These are phyloP conservation scores for Trichoplusia ni DNA, from an alignment of 1,140 invertebrate genomes.

Conservation along the genomic window DNA sequence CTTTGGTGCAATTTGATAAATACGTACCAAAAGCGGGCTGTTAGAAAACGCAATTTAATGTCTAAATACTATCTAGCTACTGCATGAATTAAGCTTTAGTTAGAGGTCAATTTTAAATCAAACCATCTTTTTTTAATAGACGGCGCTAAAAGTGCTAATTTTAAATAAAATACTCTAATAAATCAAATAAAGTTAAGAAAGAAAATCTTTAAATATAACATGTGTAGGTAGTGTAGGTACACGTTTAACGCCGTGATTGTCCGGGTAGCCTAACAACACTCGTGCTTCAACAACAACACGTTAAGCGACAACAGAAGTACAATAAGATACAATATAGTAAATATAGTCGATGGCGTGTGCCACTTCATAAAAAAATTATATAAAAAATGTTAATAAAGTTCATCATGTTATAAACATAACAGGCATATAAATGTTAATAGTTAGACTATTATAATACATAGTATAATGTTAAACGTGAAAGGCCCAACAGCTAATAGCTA, in stretches of 20 bases:
- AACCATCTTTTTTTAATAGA: slow-evolving; percentile 31
- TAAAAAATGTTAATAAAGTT: slow-evolving; percentile 78
- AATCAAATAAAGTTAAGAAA: slow-evolving; percentile 41
- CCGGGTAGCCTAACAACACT: slow-evolving; percentile 73
- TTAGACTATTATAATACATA: slow-evolving; percentile 82
- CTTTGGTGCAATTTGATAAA: neutral
- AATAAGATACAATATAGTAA: slow-evolving; percentile 74
- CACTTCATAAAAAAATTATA: slow-evolving; percentile 65
- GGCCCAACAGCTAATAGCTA: slow-evolving; percentile 79
- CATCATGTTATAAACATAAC: slow-evolving; percentile 81
- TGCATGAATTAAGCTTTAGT: slow-evolving; percentile 26
- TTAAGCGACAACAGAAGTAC: slow-evolving; percentile 77
- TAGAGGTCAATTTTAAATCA: slow-evolving; percentile 27
- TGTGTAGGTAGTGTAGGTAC: neutral
- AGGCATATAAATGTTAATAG: slow-evolving; percentile 81
- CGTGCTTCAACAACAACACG: slow-evolving; percentile 75
- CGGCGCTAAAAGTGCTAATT: slow-evolving; percentile 62
- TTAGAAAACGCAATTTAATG: neutral
- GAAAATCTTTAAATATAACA: slow-evolving; percentile 19
- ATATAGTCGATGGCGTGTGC: slow-evolving; percentile 81
- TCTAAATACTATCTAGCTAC: slow-evolving; percentile 8
- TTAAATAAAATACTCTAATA: slow-evolving; percentile 39
- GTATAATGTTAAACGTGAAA: slow-evolving; percentile 79
- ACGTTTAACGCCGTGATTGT: slow-evolving; percentile 65
- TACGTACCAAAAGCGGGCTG: slow-evolving; percentile 1